A percentile compares a stretch with the other conserved stretches of the same genome.
Conservation (phyloP, 1,140 invertebrate species). For the Lepidostoma basale region DNA sequence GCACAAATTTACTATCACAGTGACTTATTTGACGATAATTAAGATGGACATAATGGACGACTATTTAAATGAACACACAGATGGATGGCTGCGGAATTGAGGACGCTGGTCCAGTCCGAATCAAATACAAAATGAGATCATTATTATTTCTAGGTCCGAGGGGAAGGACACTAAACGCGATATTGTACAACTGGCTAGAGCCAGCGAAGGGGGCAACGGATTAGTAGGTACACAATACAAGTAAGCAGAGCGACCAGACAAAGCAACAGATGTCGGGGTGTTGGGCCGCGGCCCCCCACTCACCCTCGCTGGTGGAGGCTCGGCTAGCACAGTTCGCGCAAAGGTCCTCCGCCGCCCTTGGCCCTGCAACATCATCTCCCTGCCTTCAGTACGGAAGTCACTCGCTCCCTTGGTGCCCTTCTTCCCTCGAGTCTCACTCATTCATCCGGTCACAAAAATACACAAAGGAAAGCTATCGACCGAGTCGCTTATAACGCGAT, state of each 20-base stretch:
- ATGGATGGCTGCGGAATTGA: background rate
- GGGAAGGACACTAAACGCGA: background rate
- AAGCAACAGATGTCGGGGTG: background rate
- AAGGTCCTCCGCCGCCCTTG: constrained; percentile 29
- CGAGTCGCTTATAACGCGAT: too few species aligned
- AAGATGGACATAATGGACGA: background rate
- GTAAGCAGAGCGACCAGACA: background rate
- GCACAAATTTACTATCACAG: background rate
- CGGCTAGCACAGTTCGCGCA: constrained; percentile 35
- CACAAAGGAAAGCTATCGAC: background rate
- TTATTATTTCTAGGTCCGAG: background rate
- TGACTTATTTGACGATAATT: background rate
- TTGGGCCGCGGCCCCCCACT: constrained; percentile 43
- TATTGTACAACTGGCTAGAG: background rate
- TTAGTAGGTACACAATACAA: constrained; percentile 1
- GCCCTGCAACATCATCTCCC: constrained; percentile 35
- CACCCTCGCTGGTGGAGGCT: constrained; percentile 52
- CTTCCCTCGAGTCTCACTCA: background rate
- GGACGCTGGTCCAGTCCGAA: background rate
- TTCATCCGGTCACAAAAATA: background rate
- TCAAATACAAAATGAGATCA: background rate
- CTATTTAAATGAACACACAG: background rate
- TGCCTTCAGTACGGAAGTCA: too few species aligned
- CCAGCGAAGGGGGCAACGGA: background rate
- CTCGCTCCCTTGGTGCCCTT: background rate